Base-by-base conservation (phyloP, 53 echinoderm and acorn worm species). In the Holothuria leucospilota region DNA sequence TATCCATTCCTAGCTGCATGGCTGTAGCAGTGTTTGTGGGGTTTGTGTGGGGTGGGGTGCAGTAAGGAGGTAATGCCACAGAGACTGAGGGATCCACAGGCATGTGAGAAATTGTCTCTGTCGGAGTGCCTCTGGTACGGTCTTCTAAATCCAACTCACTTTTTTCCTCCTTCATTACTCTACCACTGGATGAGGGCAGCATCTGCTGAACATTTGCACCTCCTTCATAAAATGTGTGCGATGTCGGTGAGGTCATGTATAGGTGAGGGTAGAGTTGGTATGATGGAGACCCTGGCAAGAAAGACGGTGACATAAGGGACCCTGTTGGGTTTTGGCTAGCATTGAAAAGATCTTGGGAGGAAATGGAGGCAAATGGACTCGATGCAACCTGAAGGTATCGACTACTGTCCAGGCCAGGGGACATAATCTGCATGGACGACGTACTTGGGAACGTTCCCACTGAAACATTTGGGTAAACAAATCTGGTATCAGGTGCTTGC, bases 221-320 rank as follows among this genome's bases (percentile, higher is more conserved):
- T 59, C 90, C 83, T 11, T 90, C 91, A 82, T 86, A 90, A 82
- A 86, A 90, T 13, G 82, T 90, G 30, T 90, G 90, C 10, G 95
- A 86, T 0, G 97, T 93, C 53, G 93, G 91, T 15, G 97, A 95
- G 23, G 91, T 91, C 93, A 95, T 92, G 82, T 98, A 98, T 27
- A 98, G 92, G 68, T 98, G 99, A n/a, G 98, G 95, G 81, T 98
- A 98, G 38, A 98, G 79, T 77, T 82, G 92, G 77, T 93, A 93
- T 18, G 95, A 89, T 26, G 95, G 94, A 7, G 94, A 94, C 29
- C 91, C 90, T 8, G 96, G 92, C 84, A 95, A 89, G 86, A 93
- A 95, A 27, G 97, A 90, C n/a, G 99, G 90, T 14, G 99, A 95
- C 2, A 93, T 90, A 66, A 96, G 61, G 11, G 93, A 90, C 41